A percentile compares a stretch with the other conserved stretches of the same genome.
Evolutionary conservation across 2,797 vertebrate species (phyloP).

Genomic region (Chromobotia macracanthus): DNA sequence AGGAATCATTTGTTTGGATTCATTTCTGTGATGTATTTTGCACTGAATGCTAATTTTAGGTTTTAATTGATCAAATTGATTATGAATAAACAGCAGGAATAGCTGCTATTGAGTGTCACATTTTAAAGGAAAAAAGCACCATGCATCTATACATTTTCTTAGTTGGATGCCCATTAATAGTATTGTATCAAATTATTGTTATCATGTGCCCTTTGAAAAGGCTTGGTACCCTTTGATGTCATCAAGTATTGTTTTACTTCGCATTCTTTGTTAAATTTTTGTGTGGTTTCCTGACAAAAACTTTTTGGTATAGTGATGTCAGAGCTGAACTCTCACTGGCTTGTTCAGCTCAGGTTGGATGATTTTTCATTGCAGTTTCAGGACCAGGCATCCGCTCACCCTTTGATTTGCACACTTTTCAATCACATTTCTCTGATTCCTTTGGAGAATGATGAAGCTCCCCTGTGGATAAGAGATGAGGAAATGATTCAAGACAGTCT

Average conservation of each 20-base stretch:
- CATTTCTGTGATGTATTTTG: conserved; percentile 2
- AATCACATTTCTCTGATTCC: conserved; percentile 28
- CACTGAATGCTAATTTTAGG: conserved; percentile 2
- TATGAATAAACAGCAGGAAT: conserved; percentile 18
- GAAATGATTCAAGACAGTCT: conserved; percentile 23
- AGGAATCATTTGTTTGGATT: background rate
- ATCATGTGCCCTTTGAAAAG: background rate
- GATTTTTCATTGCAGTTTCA: conserved; percentile 32
- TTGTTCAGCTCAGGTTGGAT: conserved; percentile 13
- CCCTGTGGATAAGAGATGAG: conserved; percentile 24
- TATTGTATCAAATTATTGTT: background rate
- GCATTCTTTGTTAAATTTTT: conserved; percentile 6
- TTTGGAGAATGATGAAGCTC: conserved; percentile 28
- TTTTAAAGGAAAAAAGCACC: background rate
- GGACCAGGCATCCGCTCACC: conserved; percentile 26
- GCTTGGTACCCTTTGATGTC: background rate
- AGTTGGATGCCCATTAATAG: background rate
- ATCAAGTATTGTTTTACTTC: background rate
- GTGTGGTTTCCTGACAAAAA: background rate
- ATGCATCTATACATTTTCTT: background rate
- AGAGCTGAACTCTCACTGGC: background rate
- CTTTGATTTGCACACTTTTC: conserved; percentile 44
- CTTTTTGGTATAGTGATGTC: background rate
- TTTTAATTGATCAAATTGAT: background rate
- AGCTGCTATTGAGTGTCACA: background rate